phyloP scores from a whole-genome alignment of 2,797 vertebrate genomes.

The Coregonus suidteri region DNA sequence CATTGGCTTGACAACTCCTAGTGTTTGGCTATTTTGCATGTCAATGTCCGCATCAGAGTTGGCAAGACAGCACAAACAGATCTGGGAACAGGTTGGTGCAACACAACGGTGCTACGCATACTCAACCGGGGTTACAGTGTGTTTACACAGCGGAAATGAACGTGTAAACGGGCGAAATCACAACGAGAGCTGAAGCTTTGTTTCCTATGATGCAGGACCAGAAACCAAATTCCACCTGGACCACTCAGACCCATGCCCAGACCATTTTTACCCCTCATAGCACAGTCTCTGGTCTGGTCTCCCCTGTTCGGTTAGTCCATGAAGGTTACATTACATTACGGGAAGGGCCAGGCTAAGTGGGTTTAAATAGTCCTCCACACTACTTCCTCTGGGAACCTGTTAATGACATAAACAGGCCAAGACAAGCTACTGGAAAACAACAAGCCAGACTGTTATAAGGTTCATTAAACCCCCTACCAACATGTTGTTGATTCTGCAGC shows the following conservation, averaged over 20 bases:
- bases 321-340: slow-evolving; percentile 54
- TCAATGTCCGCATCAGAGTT: too few species aligned
- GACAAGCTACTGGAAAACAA: slow-evolving; percentile 57
- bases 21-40: too few species aligned
- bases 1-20: too few species aligned
- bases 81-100: background rate
- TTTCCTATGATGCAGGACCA: background rate
- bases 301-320: slow-evolving; percentile 57
- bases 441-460: slow-evolving; percentile 31
- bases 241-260: background rate
- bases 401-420: slow-evolving; percentile 65
- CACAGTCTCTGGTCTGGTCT: slow-evolving; percentile 11
- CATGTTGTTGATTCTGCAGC: slow-evolving; percentile 13
- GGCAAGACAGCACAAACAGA: too few species aligned
- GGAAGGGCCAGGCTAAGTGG: slow-evolving; percentile 65
- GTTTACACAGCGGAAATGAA: background rate
- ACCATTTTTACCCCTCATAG: background rate
- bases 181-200: background rate
- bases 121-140: background rate
- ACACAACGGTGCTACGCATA: background rate
- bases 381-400: slow-evolving; percentile 70
- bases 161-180: background rate
- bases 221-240: background rate
- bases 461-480: slow-evolving; percentile 38
- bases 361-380: slow-evolving; percentile 64